Base-by-base conservation (phyloP, 2,797 vertebrate genomes). In the Heterohyrax brucei region DNA sequence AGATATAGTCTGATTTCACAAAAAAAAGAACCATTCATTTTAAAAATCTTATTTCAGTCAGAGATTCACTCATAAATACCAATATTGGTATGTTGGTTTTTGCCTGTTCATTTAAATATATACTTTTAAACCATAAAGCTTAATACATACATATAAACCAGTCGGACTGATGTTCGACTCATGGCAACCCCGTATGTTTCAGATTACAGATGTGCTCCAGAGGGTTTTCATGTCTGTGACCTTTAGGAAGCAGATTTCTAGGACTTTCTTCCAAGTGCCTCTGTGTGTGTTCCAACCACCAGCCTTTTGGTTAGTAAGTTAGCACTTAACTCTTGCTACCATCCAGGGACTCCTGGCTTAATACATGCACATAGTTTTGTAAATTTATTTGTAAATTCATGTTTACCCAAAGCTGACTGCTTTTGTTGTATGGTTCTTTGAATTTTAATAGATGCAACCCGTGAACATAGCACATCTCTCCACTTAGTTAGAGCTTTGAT, bases 31-130 rank as follows among this genome's bases (percentile, higher is more conserved):
- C n/a, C 22, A 73, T 21, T 44, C 8, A 39, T 90, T 75, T 88
- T 7, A 76, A 82, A 83, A 91, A 19, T 76, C 84, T 81, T 44
- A 94, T 96, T 94, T 16, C 88, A 95, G 73, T 87, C 6, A 93
- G 46, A 79, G 78, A 53, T 85, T 92, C 46, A 94, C 19, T 73
- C 82, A 88, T 39, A 26, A 62, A 64, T 79, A 86, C 22, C 30
- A 76, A 10, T 73, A 24, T 92, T 83, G 70, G 14, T 88, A 91
- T 86, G 83, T 91, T 87, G 33, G 9, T 84, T 59, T 62, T 95
- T 92, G 18, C 10, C 16, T 83, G 84, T 88, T 93, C n/a, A 89
- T 8, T 59, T 10, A 59, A n/a, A 28, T 33, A 19, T 73, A 9
- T 64, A 30, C 28, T 88, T 73, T 62, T 64, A 64, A 33, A 28